Percentiles rank a stretch among this genome's conserved stretches.
phyloP scores from a whole-genome alignment of 2,797 vertebrate species.

The Chanos chanos region DNA sequence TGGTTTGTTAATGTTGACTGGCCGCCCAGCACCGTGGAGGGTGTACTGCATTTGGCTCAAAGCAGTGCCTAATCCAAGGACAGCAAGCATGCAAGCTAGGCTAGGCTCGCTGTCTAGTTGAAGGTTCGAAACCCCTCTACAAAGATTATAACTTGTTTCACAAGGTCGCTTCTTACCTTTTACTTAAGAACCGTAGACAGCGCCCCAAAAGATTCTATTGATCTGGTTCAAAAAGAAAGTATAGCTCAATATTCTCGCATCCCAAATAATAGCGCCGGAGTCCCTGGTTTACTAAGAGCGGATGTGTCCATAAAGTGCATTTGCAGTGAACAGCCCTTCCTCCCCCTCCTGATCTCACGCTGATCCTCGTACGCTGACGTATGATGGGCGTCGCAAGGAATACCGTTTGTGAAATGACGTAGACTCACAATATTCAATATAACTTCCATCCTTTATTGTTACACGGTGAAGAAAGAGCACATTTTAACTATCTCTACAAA shows the following conservation, averaged over 20 bases:
- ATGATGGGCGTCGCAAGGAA: too few relatives aligned
- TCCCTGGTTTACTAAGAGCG: too few relatives aligned
- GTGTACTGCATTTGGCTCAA: background rate
- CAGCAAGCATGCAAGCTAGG: constrained; percentile 2
- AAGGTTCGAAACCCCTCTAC: constrained; percentile 9
- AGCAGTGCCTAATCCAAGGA: constrained; percentile 24
- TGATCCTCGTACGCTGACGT: too few relatives aligned
- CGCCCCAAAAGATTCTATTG: background rate
- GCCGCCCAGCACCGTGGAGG: background rate
- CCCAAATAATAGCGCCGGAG: background rate
- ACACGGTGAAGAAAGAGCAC: too few relatives aligned
- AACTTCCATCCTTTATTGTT: too few relatives aligned
- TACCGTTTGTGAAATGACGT: too few relatives aligned
- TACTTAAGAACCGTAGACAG: background rate
- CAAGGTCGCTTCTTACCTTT: constrained; percentile 25
- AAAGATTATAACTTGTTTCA: background rate
- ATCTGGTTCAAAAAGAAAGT: background rate
- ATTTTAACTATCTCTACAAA: too few relatives aligned
- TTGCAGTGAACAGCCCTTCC: too few relatives aligned
- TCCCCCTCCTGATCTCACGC: too few relatives aligned
- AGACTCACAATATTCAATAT: too few relatives aligned
- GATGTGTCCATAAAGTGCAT: too few relatives aligned
- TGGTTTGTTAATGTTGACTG: constrained; percentile 22
- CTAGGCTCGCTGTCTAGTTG: background rate
- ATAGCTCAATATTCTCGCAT: background rate